Percentiles rank a stretch among this genome's conserved stretches.
Evolutionary conservation across 2,113 vertebrate species (phyloP).

Genomic region (Oreotrochilus melanogaster): DNA sequence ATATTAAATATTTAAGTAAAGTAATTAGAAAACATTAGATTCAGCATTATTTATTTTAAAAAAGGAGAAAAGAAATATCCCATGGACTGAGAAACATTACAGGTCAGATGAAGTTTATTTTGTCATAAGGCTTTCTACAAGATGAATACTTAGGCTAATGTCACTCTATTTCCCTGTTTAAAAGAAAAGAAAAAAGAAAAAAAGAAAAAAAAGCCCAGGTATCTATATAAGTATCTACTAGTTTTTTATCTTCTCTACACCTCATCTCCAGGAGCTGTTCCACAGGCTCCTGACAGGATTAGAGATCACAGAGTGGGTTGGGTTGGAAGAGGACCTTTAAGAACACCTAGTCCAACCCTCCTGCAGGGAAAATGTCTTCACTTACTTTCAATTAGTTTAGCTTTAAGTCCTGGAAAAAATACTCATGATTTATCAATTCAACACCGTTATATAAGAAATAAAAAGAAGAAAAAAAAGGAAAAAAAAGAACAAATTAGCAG

Average conservation of each 20-base stretch:
- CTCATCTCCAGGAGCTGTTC: background rate
- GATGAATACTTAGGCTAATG: background rate
- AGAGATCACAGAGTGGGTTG: background rate
- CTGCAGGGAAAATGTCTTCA: background rate
- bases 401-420: background rate
- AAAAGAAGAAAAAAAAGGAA: background rate
- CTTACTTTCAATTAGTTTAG: background rate
- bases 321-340: background rate
- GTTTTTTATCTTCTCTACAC: background rate
- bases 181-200: too few species aligned
- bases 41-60: background rate
- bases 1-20: background rate
- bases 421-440: background rate
- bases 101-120: background rate
- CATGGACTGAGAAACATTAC: background rate
- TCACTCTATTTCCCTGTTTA: background rate
- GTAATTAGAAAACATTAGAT: background rate
- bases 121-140: background rate
- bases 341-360: background rate
- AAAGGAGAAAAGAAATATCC: background rate
- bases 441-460: background rate
- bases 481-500: background rate
- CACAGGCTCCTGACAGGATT: background rate
- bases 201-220: background rate
- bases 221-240: background rate